These are phyloP conservation scores for Sitta carolinensis DNA, from an alignment of 2,797 vertebrate species.

Conservation along the genomic window DNA sequence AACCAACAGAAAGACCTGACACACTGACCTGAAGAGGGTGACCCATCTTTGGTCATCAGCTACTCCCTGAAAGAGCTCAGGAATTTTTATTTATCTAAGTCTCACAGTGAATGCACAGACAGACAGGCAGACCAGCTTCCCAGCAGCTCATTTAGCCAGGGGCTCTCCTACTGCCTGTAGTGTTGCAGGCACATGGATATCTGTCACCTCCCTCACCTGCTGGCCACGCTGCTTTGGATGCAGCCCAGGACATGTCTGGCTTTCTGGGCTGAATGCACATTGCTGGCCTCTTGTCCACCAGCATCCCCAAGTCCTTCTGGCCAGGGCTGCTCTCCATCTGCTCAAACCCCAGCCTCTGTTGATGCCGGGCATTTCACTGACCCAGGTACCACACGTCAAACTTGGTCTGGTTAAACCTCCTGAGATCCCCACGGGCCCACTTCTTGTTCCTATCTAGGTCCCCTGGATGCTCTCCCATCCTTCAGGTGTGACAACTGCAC, in stretches of 20 bases:
- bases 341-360: not conserved
- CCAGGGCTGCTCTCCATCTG: not conserved
- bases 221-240: accelerated
- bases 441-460: not conserved
- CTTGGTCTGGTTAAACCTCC: not conserved
- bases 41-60: not conserved
- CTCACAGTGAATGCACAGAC: not conserved
- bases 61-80: not conserved
- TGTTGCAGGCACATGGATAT: accelerated
- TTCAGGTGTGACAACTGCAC: not conserved
- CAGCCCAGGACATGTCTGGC: not conserved
- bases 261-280: not conserved
- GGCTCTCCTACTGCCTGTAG: accelerated
- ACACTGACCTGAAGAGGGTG: not conserved
- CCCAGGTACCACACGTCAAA: not conserved
- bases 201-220: not conserved
- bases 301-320: not conserved
- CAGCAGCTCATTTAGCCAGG: accelerated
- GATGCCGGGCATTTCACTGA: not conserved
- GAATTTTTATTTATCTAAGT: accelerated
- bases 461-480: not conserved
- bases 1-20: not conserved
- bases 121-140: not conserved
- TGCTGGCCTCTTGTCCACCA: not conserved
- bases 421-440: not conserved